phyloP scores from a whole-genome alignment of 2,113 vertebrate species.

The Zeus faber region DNA sequence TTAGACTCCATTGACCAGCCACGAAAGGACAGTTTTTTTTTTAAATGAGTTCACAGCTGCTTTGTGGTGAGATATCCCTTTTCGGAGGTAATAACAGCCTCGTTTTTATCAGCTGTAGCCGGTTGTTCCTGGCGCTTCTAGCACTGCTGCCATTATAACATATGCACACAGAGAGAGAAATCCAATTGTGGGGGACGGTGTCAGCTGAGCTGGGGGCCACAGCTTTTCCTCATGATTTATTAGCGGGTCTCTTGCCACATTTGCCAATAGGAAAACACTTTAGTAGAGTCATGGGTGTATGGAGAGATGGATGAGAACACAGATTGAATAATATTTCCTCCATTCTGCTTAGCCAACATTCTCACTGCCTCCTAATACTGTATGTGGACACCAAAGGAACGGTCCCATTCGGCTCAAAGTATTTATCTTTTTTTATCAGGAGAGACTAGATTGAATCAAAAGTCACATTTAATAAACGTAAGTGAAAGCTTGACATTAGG shows the following conservation, averaged over 20 bases:
- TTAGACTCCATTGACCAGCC: too few relatives aligned
- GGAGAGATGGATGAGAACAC: conserved; percentile 64
- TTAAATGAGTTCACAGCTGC: too few relatives aligned
- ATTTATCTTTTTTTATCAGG: too few relatives aligned
- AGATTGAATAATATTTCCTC: conserved; percentile 57
- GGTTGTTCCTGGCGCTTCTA: not conserved
- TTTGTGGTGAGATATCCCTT: too few relatives aligned
- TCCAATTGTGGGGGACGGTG: conserved; percentile 59
- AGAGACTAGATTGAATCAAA: too few relatives aligned
- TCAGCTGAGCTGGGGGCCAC: conserved; percentile 43
- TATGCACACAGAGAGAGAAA: conserved; percentile 43
- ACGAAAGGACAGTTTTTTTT: too few relatives aligned
- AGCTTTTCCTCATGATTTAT: conserved; percentile 68
- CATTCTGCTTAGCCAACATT: conserved; percentile 23
- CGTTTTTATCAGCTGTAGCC: not conserved
- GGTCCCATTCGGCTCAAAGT: too few relatives aligned
- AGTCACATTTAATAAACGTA: too few relatives aligned
- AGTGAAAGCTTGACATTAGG: too few relatives aligned
- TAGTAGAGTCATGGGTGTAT: conserved; percentile 48
- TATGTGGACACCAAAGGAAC: conserved; percentile 20
- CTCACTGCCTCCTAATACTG: conserved; percentile 7
- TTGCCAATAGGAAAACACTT: conserved; percentile 73
- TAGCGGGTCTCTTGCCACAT: conserved; percentile 51
- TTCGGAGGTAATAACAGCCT: not conserved
- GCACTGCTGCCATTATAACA: conserved; percentile 45